phyloP scores from a whole-genome alignment of 2,113 vertebrate species.

The Lasiurus cinereus region DNA sequence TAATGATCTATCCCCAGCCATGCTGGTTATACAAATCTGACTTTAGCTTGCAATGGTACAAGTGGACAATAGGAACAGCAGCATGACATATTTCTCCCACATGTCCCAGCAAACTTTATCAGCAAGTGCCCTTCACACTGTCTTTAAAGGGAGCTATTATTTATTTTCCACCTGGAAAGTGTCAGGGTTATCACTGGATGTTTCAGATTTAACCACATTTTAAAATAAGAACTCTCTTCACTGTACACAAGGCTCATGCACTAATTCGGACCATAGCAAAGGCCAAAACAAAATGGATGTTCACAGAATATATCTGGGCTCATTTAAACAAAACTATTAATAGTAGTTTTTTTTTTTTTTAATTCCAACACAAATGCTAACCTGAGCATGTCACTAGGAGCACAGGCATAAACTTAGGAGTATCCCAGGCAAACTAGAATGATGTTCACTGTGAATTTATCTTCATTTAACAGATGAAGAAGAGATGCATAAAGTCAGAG shows the following conservation, averaged over 20 bases:
- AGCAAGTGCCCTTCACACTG: not conserved
- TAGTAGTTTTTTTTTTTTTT: not conserved
- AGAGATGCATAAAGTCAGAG: not conserved
- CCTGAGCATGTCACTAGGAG: not conserved
- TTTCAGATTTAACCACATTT: slow-evolving; percentile 6
- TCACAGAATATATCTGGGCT: not conserved
- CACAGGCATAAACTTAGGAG: not conserved
- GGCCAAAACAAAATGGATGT: not conserved
- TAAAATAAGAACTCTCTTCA: slow-evolving; percentile 2
- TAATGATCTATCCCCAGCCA: not conserved
- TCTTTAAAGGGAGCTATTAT: not conserved
- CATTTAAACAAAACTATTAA: slow-evolving; percentile 6
- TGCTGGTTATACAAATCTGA: not conserved
- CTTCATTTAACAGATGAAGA: not conserved
- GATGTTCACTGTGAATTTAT: not conserved
- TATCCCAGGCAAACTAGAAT: not conserved
- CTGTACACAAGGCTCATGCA: not conserved
- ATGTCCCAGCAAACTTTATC: not conserved
- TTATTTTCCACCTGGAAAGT: slow-evolving; percentile 12
- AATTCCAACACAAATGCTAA: not conserved
- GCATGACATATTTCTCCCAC: not conserved
- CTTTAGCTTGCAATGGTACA: not conserved
- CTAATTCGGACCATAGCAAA: not conserved
- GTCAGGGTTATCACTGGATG: not conserved
- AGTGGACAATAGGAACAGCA: not conserved